Base-by-base conservation (phyloP, 2,888 invertebrate species). In the Ariolimax columbianus region DNA sequence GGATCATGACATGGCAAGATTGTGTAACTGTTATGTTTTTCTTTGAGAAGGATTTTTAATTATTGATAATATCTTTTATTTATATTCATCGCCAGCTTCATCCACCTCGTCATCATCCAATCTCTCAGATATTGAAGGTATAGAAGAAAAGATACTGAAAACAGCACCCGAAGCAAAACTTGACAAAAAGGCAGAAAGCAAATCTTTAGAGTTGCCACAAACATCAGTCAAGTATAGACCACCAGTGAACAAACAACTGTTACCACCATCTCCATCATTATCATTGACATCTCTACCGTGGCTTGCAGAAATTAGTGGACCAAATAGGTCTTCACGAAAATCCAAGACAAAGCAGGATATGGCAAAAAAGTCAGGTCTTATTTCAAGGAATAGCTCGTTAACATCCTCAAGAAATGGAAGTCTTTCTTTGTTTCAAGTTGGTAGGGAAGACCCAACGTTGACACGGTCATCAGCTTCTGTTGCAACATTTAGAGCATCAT, bases 91-190 rank as follows among this genome's bases (percentile, higher is more conserved):
- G 30, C 68, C 47, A 80, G 51, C 33, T 47, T 36, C 47, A 36
- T 81, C 81, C n/a, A n/a, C n/a, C 26, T 26, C 14, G 38, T 66
- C 47, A 14, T 72, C 81, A 72, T 66, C 82, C 6, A 47, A 66
- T 59, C 38, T 82, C 23, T 63, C 77, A 82, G 47, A 82, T 55
- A 1, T 72, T n/a, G 38, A 51, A 72, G 36, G 72, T 17, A 38
- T 36, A 1, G 38, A 14, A 33, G 26, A 68, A 19, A 80, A 63
- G 33, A 30, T 26, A 33, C 26, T n/a, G n/a, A 47, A 2, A 33
- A 30, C 14, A 4, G 23, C 30, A 30, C 14, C 66, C 17, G 47
- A 68, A 47, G 14, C 30, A 43, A 80, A 80, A 43, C 33, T 36
- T 68, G 80, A 43, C 38, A 68, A 51, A 36, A 80, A 43, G 47